Evolutionary conservation across 2,888 invertebrate species (phyloP), one percentile per base, ranked within the genome.

Genomic region (Geotrupes spiniger): DNA sequence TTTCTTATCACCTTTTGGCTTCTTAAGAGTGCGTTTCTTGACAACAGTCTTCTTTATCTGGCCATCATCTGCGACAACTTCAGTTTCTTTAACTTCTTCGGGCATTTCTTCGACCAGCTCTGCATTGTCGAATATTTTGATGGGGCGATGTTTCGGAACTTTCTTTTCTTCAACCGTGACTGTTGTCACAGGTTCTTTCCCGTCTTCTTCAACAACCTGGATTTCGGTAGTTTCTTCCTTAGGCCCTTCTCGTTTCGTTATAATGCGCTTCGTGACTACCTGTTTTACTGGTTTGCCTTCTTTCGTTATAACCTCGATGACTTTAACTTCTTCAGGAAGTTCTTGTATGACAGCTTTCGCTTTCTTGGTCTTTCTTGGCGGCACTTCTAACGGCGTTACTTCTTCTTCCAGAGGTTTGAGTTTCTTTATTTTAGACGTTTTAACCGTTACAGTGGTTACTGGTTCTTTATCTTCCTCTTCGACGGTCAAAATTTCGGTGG

Each of bases 391-490:
- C 29, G 49, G 64, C 47, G 15, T 60, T 56, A 42, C 52, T 48
- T 4, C 54, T 62, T 14, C 62, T 42, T 4, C 61, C 49, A 60
- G 11, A 12, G 14, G 11, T 29, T 28, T 21, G 15, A 17, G 9
- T 42, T 42, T 28, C 38, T 46, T 49, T 33, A 54, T 48, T 50
- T 73, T 54, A 54, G 73, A 73, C 6, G 28, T 42, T 42, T 42
- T 29, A 5, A 42, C 42, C 25, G 43, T 44, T 17, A 44, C 40
- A 33, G 51, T 28, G 44, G 45, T 67, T 39, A 57, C 31, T 3
- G 68, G 68, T 29, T 61, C 72, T 69, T 50, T 69, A 64, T 74
- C 56, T 63, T 76, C 62, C 68, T 74, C 54, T 60, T 69, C 62
- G 59, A 37, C 65, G 39, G 26, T 63, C 51, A 33, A 53, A 48